Percentiles rank a stretch among this genome's conserved stretches.
These are phyloP conservation scores for Rattus rattus DNA, from an alignment of 2,113 vertebrate species.

Conservation along the genomic window DNA sequence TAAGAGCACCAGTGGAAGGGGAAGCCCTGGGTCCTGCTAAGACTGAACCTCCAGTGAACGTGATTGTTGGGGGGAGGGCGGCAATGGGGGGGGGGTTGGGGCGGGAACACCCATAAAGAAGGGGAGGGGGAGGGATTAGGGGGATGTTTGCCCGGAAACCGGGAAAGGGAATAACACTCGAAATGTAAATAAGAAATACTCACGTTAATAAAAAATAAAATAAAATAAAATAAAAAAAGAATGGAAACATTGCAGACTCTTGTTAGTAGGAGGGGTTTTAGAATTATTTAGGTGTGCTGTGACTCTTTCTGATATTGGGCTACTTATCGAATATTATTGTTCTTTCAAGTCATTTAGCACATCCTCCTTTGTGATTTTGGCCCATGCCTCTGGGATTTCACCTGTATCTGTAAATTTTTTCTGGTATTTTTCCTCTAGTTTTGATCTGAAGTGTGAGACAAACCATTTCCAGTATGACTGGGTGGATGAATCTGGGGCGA, in stretches of 20 bases:
- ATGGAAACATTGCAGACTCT: neutral
- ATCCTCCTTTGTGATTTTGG: conserved; percentile 63
- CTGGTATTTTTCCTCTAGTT: conserved; percentile 73
- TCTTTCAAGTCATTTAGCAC: conserved; percentile 66
- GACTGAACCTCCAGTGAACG: no score
- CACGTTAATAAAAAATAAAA: no score
- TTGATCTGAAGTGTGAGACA: conserved; percentile 82
- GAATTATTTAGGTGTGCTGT: neutral
- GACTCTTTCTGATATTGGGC: neutral
- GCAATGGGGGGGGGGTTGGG: no score
- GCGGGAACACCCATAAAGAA: no score
- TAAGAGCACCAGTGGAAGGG: no score
- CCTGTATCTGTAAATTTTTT: conserved; percentile 68
- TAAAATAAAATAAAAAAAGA: neutral
- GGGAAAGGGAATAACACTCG: no score
- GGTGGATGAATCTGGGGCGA: conserved; percentile 82
- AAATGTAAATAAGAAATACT: no score
- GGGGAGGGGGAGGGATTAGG: no score
- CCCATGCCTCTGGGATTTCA: conserved; percentile 76
- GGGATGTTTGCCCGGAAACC: no score
- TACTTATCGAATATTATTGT: neutral
- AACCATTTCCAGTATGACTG: conserved; percentile 89
- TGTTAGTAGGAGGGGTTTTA: neutral
- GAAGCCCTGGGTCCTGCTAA: no score
- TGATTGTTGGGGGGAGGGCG: no score